Evolutionary conservation across 2,797 vertebrate genomes (phyloP), one percentile per base, ranked within the genome.

Genomic region (Sciurus vulgaris): DNA sequence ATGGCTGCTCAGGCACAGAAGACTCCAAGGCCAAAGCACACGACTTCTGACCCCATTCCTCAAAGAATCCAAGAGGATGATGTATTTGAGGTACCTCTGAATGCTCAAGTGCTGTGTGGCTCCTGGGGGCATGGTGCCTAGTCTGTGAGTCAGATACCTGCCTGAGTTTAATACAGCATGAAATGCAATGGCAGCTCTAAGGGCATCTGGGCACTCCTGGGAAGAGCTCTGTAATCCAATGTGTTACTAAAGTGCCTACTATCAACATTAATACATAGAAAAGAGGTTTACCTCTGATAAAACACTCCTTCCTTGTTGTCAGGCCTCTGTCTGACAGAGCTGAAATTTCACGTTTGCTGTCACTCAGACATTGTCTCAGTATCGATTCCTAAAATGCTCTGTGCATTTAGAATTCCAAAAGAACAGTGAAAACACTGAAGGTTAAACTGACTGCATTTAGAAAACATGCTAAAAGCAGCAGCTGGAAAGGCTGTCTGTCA

Each of bases 101-200:
- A 35, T 18, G 49, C 35, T 35, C 24, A 3, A 13, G 41, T 11
- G 7, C 5, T 1, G 0, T 7, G 0, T 3, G 15, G 11, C 7
- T 54, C 18, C 41, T 6, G 14, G 18, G 67, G 12, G 11, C 15
- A 9, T 0, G 1, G 22, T 41, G 38, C 8, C 74, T 20, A 49
- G 33, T 1, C 9, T 2, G 0, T 14, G 61, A 54, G 30, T 51
- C 28, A 18, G 38, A 54, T 28, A 7, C 5, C 13, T 11, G 20
- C 5, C 6, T 28, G 18, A 33, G 56, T 47, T 30, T 44, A 51
- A 65, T 26, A 56, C 0, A 63, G 17, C 2, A 5, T 59, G 49
- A 35, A 28, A n/a, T 9, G n/a, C 79, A 41, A 9, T 0, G 11
- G 24, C 12, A 82, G 51, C n/a, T 38, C 28, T 61, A 35, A 79